phyloP scores from a whole-genome alignment of 1,140 invertebrate species.

The Lepidurus arcticus region DNA sequence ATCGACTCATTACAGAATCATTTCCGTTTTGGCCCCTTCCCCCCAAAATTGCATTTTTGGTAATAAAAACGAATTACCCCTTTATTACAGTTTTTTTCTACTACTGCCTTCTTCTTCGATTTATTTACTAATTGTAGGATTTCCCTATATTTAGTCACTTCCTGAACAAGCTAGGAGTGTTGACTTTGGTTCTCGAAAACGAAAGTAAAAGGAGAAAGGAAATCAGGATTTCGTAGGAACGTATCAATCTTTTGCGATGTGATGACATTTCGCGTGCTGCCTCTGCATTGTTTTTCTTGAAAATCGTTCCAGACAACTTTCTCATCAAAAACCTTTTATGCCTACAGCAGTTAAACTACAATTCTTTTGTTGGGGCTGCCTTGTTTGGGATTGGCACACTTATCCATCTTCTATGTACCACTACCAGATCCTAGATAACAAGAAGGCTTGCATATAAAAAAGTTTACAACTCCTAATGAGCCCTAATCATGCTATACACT shows the following conservation, averaged over 20 bases:
- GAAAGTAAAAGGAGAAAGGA: too few species aligned
- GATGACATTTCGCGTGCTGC: slow-evolving; percentile 12
- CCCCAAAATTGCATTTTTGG: not conserved
- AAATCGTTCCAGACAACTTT: not conserved
- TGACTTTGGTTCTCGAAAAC: too few species aligned
- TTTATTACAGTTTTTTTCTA: too few species aligned
- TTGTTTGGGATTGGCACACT: not conserved
- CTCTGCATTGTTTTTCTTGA: not conserved
- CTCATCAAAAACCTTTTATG: not conserved
- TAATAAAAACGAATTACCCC: too few species aligned
- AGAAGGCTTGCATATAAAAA: not conserved
- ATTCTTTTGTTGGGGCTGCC: not conserved
- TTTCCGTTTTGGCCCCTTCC: not conserved
- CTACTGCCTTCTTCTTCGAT: too few species aligned
- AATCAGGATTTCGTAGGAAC: too few species aligned
- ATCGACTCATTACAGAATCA: not conserved
- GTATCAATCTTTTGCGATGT: not conserved
- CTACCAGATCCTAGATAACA: not conserved
- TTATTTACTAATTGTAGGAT: too few species aligned
- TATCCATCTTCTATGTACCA: not conserved
- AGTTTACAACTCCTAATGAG: slow-evolving; percentile 13
- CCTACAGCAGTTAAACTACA: not conserved
- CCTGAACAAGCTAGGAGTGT: too few species aligned
- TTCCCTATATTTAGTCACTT: too few species aligned
- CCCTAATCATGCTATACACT: not conserved